Percentiles rank a stretch among this genome's conserved stretches.
Evolutionary conservation across 1,140 invertebrate species (phyloP).

Genomic region (Leptinotarsa defecta): DNA sequence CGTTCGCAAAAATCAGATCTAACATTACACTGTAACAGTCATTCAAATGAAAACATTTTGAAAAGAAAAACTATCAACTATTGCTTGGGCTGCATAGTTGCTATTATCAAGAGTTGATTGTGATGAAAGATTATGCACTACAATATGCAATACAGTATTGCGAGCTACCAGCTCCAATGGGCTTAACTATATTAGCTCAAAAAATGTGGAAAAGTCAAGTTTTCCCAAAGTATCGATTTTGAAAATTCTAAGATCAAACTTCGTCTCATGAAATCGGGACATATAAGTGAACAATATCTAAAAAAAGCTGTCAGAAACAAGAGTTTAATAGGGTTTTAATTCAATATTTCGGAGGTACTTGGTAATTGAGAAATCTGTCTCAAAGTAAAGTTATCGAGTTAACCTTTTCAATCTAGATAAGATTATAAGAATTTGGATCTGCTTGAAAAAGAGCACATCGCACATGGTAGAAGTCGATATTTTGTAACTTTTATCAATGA

Average conservation of each 20-base stretch:
- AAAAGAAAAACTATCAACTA: too few species aligned
- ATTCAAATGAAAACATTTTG: too few species aligned
- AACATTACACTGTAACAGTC: too few species aligned
- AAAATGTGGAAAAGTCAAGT: background rate
- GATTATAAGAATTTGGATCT: background rate
- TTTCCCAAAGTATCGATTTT: background rate
- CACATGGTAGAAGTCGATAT: background rate
- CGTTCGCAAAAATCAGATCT: too few species aligned
- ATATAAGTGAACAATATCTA: background rate
- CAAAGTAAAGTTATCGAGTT: background rate
- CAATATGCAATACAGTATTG: constrained; percentile 29
- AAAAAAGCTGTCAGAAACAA: background rate
- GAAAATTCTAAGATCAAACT: constrained; percentile 7
- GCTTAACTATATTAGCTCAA: background rate
- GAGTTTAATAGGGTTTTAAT: background rate
- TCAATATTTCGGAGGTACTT: background rate
- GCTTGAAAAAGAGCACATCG: background rate
- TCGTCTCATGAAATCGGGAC: background rate
- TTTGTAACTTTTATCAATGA: background rate
- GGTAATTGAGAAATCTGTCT: constrained; percentile 3
- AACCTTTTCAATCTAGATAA: background rate
- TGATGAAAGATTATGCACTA: constrained; percentile 26
- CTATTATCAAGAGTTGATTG: constrained; percentile 30
- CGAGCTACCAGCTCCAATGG: background rate
- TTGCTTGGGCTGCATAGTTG: background rate